These are phyloP conservation scores for Dryas iulia DNA, from an alignment of 1,140 invertebrate species.

Conservation along the genomic window DNA sequence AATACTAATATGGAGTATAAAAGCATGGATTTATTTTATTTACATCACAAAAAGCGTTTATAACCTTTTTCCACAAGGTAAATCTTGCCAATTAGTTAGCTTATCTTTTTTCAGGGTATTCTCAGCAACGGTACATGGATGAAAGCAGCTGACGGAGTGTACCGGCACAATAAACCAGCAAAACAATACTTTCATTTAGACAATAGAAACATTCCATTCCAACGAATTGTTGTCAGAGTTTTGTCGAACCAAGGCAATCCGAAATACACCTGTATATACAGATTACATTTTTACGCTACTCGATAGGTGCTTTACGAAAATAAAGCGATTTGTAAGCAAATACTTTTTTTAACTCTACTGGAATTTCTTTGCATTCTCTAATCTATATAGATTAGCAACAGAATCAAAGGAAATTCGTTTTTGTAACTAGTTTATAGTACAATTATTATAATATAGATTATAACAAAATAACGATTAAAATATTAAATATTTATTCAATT, in stretches of 20 bases:
- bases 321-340: conserved; percentile 15
- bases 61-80: not conserved
- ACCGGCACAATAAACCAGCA: conserved; percentile 47
- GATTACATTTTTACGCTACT: conserved; percentile 56
- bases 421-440: too few species aligned
- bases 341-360: not conserved
- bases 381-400: too few species aligned
- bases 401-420: too few species aligned
- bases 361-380: too few species aligned
- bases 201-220: conserved; percentile 37
- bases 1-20: too few species aligned
- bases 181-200: conserved; percentile 63
- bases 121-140: conserved; percentile 55
- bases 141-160: conserved; percentile 47
- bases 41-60: not conserved
- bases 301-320: conserved; percentile 16
- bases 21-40: too few species aligned
- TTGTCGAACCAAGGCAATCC: conserved; percentile 68
- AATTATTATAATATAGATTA: too few species aligned
- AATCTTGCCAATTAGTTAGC: not conserved
- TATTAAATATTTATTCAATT: too few species aligned
- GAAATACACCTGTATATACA: conserved; percentile 69
- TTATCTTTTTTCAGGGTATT: conserved; percentile 47
- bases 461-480: too few species aligned
- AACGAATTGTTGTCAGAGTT: conserved; percentile 55